Evolutionary conservation across 1,140 invertebrate genomes (phyloP).

Genomic region (Hylyphantes graminicola): DNA sequence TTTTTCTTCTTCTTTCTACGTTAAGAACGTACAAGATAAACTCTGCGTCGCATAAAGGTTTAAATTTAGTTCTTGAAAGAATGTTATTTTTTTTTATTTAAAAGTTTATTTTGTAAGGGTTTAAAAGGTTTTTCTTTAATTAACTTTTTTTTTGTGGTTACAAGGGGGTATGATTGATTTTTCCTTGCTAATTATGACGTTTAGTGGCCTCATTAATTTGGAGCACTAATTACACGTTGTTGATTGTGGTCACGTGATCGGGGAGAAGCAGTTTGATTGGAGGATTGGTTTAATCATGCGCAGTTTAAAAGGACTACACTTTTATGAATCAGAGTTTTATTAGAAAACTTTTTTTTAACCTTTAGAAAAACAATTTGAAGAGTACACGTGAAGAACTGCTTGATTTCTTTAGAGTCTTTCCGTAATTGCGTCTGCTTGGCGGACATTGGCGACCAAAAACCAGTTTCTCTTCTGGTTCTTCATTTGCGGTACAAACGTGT

Average conservation of each 20-base stretch:
- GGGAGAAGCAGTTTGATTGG: too few relatives aligned
- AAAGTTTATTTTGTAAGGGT: background rate
- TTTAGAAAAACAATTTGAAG: too few relatives aligned
- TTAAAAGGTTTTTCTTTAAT: background rate
- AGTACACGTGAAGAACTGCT: too few relatives aligned
- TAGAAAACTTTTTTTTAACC: too few relatives aligned
- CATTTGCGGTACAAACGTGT: too few relatives aligned
- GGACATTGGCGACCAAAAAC: too few relatives aligned
- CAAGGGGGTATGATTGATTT: constrained; percentile 18
- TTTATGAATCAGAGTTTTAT: too few relatives aligned
- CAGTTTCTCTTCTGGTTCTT: too few relatives aligned
- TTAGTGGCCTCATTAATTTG: constrained; percentile 23
- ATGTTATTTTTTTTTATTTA: background rate
- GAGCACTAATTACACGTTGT: constrained; percentile 6
- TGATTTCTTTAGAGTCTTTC: too few relatives aligned
- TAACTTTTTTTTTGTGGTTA: constrained; percentile 10
- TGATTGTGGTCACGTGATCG: constrained; percentile 1
- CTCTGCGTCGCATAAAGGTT: constrained; percentile 42
- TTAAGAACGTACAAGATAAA: constrained; percentile 55
- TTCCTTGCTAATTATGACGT: constrained; percentile 13
- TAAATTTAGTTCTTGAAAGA: constrained; percentile 40
- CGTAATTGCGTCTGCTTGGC: too few relatives aligned
- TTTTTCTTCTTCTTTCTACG: constrained; percentile 10
- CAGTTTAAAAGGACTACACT: too few relatives aligned
- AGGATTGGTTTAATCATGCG: too few relatives aligned